These are phyloP conservation scores for Alviniconcha strummeri DNA, from an alignment of 2,888 invertebrate genomes.

Conservation along the genomic window DNA sequence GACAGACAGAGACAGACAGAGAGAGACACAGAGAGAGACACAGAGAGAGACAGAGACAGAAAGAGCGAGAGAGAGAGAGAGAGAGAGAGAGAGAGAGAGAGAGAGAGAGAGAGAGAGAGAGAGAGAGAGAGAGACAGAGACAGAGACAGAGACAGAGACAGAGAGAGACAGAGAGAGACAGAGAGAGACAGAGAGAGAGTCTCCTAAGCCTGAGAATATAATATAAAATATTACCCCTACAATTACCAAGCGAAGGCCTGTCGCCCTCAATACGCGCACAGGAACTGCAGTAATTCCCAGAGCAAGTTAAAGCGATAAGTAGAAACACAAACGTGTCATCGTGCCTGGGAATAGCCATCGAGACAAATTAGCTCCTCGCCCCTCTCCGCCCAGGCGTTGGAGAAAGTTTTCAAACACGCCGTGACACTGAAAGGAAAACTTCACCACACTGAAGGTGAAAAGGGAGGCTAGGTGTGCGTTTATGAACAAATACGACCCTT, in stretches of 20 bases:
- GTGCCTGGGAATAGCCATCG: not conserved
- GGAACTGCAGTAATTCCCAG: not conserved
- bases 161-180: not conserved
- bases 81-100: not conserved
- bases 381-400: not conserved
- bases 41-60: not conserved
- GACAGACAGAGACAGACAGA: not conserved
- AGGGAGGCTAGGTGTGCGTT: not conserved
- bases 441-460: not conserved
- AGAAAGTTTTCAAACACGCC: constrained; percentile 3
- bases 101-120: not conserved
- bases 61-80: not conserved
- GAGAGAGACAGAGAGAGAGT: not conserved
- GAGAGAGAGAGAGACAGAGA: not conserved
- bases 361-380: not conserved
- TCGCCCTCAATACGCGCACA: too few relatives aligned
- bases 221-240: too few relatives aligned
- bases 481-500: not conserved
- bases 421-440: not conserved
- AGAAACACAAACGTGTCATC: not conserved
- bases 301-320: not conserved
- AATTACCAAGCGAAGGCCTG: too few relatives aligned
- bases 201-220: too few relatives aligned
- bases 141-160: not conserved
- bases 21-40: not conserved